Evolutionary conservation across 1,140 invertebrate species (phyloP).

Genomic region (Bemisia tabaci): DNA sequence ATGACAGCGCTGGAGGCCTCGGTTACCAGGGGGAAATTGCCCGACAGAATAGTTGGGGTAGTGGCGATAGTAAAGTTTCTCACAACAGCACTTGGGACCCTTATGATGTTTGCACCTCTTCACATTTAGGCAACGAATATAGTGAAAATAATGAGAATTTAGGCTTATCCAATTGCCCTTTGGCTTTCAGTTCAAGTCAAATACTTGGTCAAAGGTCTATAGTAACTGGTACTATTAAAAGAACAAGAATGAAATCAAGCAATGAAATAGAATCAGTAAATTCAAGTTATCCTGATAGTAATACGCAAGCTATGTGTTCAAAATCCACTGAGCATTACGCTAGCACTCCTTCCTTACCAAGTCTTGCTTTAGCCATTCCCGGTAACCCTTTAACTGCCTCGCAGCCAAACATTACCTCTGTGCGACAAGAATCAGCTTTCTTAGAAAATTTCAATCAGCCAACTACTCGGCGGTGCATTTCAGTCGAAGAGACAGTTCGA

Average conservation of each 20-base stretch:
- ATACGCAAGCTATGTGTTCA: background rate
- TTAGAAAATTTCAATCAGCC: slow-evolving; percentile 53
- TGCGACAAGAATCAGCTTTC: slow-evolving; percentile 54
- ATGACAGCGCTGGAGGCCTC: slow-evolving; percentile 56
- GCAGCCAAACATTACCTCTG: slow-evolving; percentile 32
- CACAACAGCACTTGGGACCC: slow-evolving; percentile 61
- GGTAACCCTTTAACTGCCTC: background rate
- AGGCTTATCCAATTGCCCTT: background rate
- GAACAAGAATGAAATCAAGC: background rate
- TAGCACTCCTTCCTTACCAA: slow-evolving; percentile 5
- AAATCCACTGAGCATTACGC: slow-evolving; percentile 2
- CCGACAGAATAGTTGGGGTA: slow-evolving; percentile 72
- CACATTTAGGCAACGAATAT: slow-evolving; percentile 26
- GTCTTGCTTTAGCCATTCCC: background rate
- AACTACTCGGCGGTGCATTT: slow-evolving; percentile 15
- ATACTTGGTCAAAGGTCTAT: background rate
- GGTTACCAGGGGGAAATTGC: slow-evolving; percentile 40
- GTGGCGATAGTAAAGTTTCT: slow-evolving; percentile 49
- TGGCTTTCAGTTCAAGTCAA: background rate
- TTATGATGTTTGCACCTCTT: slow-evolving; percentile 40
- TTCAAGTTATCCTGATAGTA: background rate
- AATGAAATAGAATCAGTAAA: background rate
- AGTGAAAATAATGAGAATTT: background rate
- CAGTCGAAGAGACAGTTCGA: slow-evolving; percentile 14
- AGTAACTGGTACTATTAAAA: background rate